Evolutionary conservation across 2,888 invertebrate species (phyloP).

Genomic region (Cheilosia vernalis): DNA sequence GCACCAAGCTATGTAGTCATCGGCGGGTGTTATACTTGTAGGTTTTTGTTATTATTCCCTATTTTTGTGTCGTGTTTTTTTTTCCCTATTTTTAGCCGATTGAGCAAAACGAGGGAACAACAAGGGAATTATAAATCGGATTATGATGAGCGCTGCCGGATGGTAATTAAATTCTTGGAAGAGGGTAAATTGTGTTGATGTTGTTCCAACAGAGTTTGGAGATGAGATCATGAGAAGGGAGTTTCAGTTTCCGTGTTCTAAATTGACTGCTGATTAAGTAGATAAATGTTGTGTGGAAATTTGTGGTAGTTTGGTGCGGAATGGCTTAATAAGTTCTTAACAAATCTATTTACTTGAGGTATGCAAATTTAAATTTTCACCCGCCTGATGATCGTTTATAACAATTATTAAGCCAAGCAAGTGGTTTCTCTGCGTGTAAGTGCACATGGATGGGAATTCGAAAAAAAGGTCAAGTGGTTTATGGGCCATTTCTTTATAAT

Average conservation of each 20-base stretch:
- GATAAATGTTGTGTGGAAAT: too few relatives aligned
- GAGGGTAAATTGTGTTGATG: constrained; percentile 45
- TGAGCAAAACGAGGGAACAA: constrained; percentile 15
- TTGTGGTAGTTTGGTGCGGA: too few relatives aligned
- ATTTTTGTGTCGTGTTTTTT: background rate
- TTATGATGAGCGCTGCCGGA: constrained; percentile 53
- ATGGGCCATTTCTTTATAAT: constrained; percentile 6
- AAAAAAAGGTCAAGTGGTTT: background rate
- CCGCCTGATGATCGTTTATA: background rate
- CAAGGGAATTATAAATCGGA: constrained; percentile 41
- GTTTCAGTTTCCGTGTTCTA: background rate
- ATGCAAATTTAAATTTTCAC: background rate
- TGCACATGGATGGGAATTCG: too few relatives aligned
- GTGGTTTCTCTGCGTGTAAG: background rate
- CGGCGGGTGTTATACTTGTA: constrained; percentile 50
- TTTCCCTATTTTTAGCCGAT: constrained; percentile 12
- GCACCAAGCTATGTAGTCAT: background rate
- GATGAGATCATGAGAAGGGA: background rate
- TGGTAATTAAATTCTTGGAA: constrained; percentile 53
- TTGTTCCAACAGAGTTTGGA: background rate
- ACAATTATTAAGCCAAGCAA: background rate
- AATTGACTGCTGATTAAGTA: background rate
- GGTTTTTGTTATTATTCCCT: constrained; percentile 26
- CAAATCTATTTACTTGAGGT: too few relatives aligned
- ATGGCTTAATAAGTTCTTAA: too few relatives aligned